phyloP scores from a whole-genome alignment of 2,888 invertebrate genomes.

The Pterostichus niger region DNA sequence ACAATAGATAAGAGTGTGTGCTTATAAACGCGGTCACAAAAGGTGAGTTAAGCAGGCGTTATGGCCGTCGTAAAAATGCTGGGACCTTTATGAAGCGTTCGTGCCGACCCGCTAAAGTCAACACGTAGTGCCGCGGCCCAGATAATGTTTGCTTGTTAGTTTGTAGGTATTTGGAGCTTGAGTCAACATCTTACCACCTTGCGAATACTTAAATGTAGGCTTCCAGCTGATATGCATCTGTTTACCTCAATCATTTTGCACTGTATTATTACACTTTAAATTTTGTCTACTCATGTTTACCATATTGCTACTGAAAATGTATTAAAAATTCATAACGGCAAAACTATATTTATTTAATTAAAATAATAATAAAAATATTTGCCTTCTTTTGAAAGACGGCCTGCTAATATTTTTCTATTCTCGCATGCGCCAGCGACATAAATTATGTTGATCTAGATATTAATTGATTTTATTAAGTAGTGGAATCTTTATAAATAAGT shows the following conservation, averaged over 20 bases:
- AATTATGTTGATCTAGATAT: too few relatives aligned
- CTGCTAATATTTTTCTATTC: too few relatives aligned
- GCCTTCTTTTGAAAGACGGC: too few relatives aligned
- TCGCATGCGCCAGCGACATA: too few relatives aligned
- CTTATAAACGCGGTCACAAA: slow-evolving; percentile 42
- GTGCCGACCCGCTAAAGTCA: slow-evolving; percentile 49
- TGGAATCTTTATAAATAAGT: too few relatives aligned
- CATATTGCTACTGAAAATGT: too few relatives aligned
- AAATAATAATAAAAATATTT: too few relatives aligned
- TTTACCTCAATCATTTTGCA: not conserved
- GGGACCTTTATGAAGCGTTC: slow-evolving; percentile 42
- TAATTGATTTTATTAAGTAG: too few relatives aligned
- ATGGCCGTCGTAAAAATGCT: slow-evolving; percentile 50
- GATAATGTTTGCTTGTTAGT: slow-evolving; percentile 39
- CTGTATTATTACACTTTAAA: not conserved
- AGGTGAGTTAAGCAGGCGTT: slow-evolving; percentile 18
- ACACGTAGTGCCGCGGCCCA: slow-evolving; percentile 12
- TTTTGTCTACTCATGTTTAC: too few relatives aligned
- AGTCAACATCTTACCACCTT: slow-evolving; percentile 30
- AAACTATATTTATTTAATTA: too few relatives aligned
- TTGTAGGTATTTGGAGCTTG: slow-evolving; percentile 15
- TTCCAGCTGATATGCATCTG: slow-evolving; percentile 3
- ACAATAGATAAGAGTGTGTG: slow-evolving; percentile 45
- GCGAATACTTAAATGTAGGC: slow-evolving; percentile 10
- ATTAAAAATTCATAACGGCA: too few relatives aligned